These are phyloP conservation scores for Ceuthmochares aereus DNA, from an alignment of 2,113 vertebrate species.

Conservation along the genomic window DNA sequence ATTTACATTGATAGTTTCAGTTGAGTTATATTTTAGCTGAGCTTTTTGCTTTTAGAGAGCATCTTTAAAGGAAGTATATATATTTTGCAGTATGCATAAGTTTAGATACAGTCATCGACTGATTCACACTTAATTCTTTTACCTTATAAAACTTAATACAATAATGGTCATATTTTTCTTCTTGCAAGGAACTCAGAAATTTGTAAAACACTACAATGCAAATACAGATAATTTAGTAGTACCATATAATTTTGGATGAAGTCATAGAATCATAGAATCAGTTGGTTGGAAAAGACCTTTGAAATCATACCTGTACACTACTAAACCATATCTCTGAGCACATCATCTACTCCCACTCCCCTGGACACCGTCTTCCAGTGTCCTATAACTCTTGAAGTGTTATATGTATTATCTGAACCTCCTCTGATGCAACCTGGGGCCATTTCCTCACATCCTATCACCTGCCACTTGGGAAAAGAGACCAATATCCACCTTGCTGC, in stretches of 20 bases:
- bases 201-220: background rate
- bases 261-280: too few relatives aligned
- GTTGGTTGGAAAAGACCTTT: too few relatives aligned
- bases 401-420: too few relatives aligned
- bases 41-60: background rate
- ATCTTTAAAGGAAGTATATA: background rate
- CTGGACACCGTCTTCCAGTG: too few relatives aligned
- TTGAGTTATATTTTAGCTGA: background rate
- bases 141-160: background rate
- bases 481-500: too few relatives aligned
- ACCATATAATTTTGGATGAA: background rate
- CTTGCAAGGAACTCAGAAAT: background rate
- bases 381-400: too few relatives aligned
- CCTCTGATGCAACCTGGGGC: too few relatives aligned
- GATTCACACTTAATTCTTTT: background rate
- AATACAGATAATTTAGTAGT: background rate
- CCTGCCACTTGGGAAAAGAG: too few relatives aligned
- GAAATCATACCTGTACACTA: too few relatives aligned
- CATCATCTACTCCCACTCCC: too few relatives aligned
- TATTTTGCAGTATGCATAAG: background rate
- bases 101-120: background rate
- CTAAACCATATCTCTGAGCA: too few relatives aligned
- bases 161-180: background rate
- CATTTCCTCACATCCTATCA: too few relatives aligned
- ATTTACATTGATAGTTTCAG: background rate